Conservation (phyloP, 1,140 invertebrate species). For the Augochlora pura region DNA sequence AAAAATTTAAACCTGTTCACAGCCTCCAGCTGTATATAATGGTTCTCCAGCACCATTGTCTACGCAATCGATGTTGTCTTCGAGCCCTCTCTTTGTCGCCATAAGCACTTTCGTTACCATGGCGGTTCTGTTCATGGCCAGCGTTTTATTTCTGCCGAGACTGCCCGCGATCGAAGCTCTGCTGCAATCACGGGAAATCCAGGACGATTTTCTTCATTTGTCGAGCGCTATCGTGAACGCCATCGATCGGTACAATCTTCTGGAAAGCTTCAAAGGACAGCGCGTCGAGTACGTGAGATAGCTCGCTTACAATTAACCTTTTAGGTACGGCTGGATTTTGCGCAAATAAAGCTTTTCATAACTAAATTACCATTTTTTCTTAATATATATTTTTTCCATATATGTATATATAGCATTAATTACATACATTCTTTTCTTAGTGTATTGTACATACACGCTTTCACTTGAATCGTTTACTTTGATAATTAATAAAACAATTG, state of each 20-base stretch:
- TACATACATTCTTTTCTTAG: no score
- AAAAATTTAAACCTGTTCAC: slow-evolving; percentile 32
- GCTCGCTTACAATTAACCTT: neutral
- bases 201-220: slow-evolving; percentile 65
- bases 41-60: slow-evolving; percentile 37
- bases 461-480: no score
- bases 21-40: slow-evolving; percentile 50
- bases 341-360: no score
- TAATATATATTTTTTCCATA: no score
- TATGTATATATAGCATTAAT: no score
- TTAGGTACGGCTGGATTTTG: no score
- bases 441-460: no score
- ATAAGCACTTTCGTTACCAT: slow-evolving; percentile 69
- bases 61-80: slow-evolving; percentile 60
- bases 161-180: slow-evolving; percentile 54
- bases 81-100: slow-evolving; percentile 67
- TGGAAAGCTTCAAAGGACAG: slow-evolving; percentile 28
- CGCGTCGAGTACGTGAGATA: slow-evolving; percentile 13
- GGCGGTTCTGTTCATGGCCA: slow-evolving; percentile 69
- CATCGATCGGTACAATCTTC: slow-evolving; percentile 54
- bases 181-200: slow-evolving; percentile 52
- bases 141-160: slow-evolving; percentile 64
- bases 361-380: no score
- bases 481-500: no score
- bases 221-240: slow-evolving; percentile 64